phyloP scores from a whole-genome alignment of 2,113 vertebrate genomes.

The Cichladusa arquata region DNA sequence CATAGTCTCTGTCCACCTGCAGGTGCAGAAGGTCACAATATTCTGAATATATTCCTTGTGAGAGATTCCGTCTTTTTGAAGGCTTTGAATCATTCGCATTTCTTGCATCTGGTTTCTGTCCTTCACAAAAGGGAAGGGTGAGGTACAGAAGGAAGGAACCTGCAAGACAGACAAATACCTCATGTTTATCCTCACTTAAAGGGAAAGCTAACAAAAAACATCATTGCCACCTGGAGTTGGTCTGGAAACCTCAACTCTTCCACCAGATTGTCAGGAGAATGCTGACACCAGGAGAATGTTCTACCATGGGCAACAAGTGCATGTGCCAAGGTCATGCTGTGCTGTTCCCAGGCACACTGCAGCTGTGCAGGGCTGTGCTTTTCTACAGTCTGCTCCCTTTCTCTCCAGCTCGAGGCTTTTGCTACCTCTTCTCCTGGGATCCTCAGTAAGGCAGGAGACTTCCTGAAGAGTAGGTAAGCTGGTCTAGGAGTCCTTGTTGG shows the following conservation, averaged over 20 bases:
- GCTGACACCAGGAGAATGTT: neutral
- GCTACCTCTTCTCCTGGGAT: neutral
- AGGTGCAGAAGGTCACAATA: neutral
- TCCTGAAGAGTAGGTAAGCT: neutral
- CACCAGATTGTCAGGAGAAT: neutral
- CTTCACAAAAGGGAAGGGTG: neutral
- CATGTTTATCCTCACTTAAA: neutral
- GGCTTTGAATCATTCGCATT: neutral
- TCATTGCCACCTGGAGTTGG: neutral
- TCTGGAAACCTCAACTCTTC: neutral
- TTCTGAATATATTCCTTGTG: neutral
- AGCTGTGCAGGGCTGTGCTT: neutral
- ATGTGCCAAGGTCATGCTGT: neutral
- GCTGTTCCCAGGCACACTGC: neutral
- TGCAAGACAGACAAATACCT: neutral
- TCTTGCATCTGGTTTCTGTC: neutral
- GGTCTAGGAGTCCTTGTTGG: neutral
- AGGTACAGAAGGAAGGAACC: neutral
- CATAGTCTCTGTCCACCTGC: neutral
- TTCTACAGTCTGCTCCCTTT: neutral
- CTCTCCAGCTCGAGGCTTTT: neutral
- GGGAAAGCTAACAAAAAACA: neutral
- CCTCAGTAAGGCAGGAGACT: neutral
- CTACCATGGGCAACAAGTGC: neutral
- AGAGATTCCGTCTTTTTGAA: neutral